Evolutionary conservation across 2,113 vertebrate genomes (phyloP), one percentile per base, ranked within the genome.

Genomic region (Spilogale gracilis): DNA sequence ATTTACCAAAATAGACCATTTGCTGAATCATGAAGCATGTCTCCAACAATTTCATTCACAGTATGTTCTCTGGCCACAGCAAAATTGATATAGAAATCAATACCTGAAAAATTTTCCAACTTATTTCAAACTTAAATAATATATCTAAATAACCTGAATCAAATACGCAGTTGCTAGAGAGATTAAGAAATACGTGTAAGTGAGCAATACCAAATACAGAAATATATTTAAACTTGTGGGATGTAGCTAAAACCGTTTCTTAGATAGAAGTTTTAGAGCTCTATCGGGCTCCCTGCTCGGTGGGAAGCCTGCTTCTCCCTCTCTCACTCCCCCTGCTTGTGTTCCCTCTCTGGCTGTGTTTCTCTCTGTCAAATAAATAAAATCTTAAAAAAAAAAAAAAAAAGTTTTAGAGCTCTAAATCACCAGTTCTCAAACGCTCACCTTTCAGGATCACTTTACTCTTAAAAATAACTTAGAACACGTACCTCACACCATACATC

Each of bases 391-490:
- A 38, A 38, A 38, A 38, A 38, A 38, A 38, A 38, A 38, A 38
- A 38, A 38, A 38, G 38, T 60, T 38, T 27, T 94, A 71, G 12
- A 54, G n/a, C 20, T 84, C 69, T 48, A 90, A 83, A 56, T 56
- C 16, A 67, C 12, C n/a, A 65, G 25, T 56, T 90, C 69, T 84
- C n/a, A 90, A 95, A 56, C 48, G 63, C 18, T 32, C 30, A 43
- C 30, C 69, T 74, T 82, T 60, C 85, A 83, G 67, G 45, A 74
- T 54, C 27, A 6, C 54, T 58, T n/a, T 48, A 45, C 14, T 81
- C n/a, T 89, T 32, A 61, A 94, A 71, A 88, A 63, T n/a, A 60
- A 94, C 32, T 94, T 73, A 52, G 32, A 58, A 78, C 14, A n/a
- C 14, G 17, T 52, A 71, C 43, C 38, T 60, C 60, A 86, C 0